phyloP scores from a whole-genome alignment of 2,797 vertebrate genomes.

The Chrysocyon brachyurus region DNA sequence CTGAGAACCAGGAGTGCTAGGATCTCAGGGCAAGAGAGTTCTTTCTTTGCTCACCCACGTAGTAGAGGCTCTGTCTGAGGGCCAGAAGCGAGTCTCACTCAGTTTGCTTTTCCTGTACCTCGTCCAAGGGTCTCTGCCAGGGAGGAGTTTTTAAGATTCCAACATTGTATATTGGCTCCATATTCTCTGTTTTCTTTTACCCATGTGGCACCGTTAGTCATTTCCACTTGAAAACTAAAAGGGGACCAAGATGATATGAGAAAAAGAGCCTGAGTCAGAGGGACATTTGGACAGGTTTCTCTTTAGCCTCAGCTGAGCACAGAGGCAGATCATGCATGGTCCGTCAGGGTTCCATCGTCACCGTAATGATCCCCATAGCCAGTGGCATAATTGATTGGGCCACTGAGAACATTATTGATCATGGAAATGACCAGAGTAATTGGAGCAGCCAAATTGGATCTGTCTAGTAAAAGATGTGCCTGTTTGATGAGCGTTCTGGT shows the following conservation, averaged over 20 bases:
- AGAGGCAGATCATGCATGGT: neutral
- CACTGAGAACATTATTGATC: slow-evolving; percentile 60
- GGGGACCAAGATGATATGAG: neutral
- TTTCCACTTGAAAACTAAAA: slow-evolving; percentile 45
- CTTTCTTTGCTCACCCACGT: neutral
- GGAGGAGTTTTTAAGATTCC: neutral
- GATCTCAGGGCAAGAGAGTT: neutral
- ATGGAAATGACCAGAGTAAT: slow-evolving; percentile 59
- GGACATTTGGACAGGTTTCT: neutral
- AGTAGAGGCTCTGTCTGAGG: neutral
- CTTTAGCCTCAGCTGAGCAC: neutral
- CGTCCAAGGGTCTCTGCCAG: neutral
- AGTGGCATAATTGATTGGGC: neutral
- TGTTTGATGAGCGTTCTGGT: slow-evolving; percentile 22
- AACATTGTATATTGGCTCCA: neutral
- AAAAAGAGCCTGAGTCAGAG: neutral
- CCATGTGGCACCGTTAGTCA: neutral
- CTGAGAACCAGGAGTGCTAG: neutral
- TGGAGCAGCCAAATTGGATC: slow-evolving; percentile 28
- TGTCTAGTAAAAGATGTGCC: neutral
- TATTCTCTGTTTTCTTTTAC: slow-evolving; percentile 12
- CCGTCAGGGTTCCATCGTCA: neutral
- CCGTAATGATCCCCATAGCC: neutral
- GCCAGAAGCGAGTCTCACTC: neutral
- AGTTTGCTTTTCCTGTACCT: neutral